Conservation (phyloP, 2,113 vertebrate genomes). For the Edolisoma coerulescens region DNA sequence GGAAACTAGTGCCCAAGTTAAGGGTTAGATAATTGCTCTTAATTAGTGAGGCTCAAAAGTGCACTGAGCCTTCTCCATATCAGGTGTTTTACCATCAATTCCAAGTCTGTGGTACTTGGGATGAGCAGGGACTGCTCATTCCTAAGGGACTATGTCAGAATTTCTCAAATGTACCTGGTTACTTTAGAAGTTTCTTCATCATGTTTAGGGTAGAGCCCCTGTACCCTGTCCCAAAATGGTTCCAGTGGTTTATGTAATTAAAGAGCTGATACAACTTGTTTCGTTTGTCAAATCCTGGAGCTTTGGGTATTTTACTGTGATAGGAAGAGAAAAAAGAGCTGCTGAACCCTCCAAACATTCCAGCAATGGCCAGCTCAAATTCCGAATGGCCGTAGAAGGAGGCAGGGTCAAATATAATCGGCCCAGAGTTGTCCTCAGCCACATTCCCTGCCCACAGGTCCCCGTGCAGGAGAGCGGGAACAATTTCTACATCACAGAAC, state of each 20-base stretch:
- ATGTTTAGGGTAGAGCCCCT: conserved; percentile 80
- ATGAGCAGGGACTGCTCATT: background rate
- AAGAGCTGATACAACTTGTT: conserved; percentile 91
- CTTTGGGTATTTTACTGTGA: conserved; percentile 85
- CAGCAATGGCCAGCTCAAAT: conserved; percentile 84
- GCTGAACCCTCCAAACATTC: conserved; percentile 89
- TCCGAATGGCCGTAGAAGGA: conserved; percentile 94
- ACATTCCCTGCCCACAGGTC: conserved; percentile 89
- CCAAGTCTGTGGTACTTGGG: background rate
- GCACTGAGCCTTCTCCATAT: background rate
- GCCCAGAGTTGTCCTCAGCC: conserved; percentile 76
- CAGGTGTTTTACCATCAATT: background rate
- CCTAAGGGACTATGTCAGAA: background rate
- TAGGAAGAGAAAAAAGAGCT: conserved; percentile 86
- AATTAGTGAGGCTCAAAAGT: background rate
- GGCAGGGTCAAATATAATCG: conserved; percentile 87
- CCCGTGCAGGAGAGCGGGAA: conserved; percentile 85
- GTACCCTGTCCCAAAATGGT: conserved; percentile 90
- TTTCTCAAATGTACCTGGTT: background rate
- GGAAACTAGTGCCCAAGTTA: background rate
- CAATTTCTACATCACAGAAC: conserved; percentile 76
- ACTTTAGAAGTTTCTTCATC: conserved; percentile 86
- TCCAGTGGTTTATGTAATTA: conserved; percentile 96
- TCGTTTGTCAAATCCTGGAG: conserved; percentile 83
- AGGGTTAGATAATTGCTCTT: background rate